Base-by-base conservation (phyloP, 2,888 invertebrate genomes). In the Blomia tropicalis region DNA sequence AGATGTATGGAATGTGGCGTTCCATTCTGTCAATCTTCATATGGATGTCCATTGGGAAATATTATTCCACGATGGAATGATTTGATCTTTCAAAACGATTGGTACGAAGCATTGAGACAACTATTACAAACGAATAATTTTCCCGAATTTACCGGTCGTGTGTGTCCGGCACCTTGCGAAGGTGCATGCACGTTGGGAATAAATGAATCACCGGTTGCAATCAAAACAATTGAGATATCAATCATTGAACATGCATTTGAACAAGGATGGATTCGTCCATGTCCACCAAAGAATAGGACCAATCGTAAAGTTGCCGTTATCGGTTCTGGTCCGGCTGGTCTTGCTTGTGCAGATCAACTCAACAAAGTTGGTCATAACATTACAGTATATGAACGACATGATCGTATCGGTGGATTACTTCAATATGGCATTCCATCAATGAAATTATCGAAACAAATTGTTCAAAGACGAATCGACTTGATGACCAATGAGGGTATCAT, bases 31-130 rank as follows among this genome's bases (percentile, higher is more conserved):
- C 90, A 91, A 73, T 80, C 81, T 43, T n/a, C 43, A 23, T 88
- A 93, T 73, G 96, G 96, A 54, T 98, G 96, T 73, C 96, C 96
- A 0, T 80, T 98, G 41, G 95, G 95, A 32, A 98, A 98, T 75
- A 91, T 98, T 69, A 92, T 98, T 68, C 98, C 98, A 60, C 95
- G 93, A 77, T 98, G 95, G 95, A 98, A 98, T 76, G 90, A 96
- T 72, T 81, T 98, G 22, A 81, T 98, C n/a, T 96, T 86, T 78
- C 73, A 85, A 71, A 84, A 83, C 56, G 86, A 92, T 72, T 98
- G 96, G 96, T 81, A 82, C 67, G 89, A 92, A 74, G 98, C 98
- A 22, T 77, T 96, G 4, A 81, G 84, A 64, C 92, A 93, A 69
- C 79, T 98, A 61, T 75, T 92, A 69, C 96, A 98, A 77, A 98